Percentiles rank a stretch among this genome's conserved stretches.
These are phyloP conservation scores for Torymus texanus DNA, from an alignment of 2,888 invertebrate species.

Conservation along the genomic window DNA sequence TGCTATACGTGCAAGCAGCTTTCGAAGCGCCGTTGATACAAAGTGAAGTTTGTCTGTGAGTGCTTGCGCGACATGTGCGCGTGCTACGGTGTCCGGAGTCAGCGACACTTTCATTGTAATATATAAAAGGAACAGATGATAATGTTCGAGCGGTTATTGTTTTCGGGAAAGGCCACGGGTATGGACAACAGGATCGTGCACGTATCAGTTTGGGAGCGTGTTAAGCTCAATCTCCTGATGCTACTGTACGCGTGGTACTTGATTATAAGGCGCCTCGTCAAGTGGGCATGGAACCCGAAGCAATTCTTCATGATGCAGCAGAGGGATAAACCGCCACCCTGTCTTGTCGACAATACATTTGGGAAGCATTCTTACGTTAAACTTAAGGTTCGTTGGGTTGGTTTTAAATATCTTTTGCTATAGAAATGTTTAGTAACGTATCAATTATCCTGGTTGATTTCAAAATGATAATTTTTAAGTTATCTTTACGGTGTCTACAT, in stretches of 20 bases:
- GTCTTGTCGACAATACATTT: conserved; percentile 78
- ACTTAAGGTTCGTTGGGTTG: conserved; percentile 77
- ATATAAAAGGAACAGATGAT: too few relatives aligned
- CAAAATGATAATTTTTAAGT: too few relatives aligned
- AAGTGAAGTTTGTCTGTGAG: too few relatives aligned
- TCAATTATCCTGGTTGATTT: too few relatives aligned
- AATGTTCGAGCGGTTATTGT: too few relatives aligned
- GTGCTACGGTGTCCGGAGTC: too few relatives aligned
- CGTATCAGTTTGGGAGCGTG: conserved; percentile 75
- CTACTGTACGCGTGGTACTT: conserved; percentile 77
- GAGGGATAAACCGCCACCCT: conserved; percentile 79
- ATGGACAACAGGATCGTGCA: conserved; percentile 72
- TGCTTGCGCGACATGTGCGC: too few relatives aligned
- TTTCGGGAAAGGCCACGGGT: background rate
- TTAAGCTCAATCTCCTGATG: conserved; percentile 76
- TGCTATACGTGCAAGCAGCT: too few relatives aligned
- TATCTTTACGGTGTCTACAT: too few relatives aligned
- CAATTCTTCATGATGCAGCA: conserved; percentile 73
- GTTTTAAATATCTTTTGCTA: background rate
- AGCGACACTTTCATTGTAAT: too few relatives aligned
- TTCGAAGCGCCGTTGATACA: too few relatives aligned
- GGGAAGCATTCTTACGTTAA: conserved; percentile 82
- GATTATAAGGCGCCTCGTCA: conserved; percentile 75
- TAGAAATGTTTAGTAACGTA: too few relatives aligned
- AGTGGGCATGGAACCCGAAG: conserved; percentile 77